Conservation (phyloP, 2,113 vertebrate species). For the Calidris pygmaea region DNA sequence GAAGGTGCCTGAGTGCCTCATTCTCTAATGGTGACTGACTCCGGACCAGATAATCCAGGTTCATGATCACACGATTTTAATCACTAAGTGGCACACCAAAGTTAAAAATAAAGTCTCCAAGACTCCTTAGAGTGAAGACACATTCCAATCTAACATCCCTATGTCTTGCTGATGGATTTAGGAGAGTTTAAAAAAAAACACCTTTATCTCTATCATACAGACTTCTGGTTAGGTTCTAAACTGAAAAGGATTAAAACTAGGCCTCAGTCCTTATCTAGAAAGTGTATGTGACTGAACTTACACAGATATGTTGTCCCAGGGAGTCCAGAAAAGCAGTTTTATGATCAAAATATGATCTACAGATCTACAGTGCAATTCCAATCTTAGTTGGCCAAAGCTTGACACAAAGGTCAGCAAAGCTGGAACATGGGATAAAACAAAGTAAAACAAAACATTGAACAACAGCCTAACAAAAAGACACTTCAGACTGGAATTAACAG, state of each 20-base stretch:
- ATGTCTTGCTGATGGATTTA: not conserved
- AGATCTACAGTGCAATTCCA: not conserved
- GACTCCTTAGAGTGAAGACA: not conserved
- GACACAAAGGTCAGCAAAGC: not conserved
- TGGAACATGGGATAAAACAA: not conserved
- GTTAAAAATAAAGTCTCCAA: not conserved
- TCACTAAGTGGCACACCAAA: not conserved
- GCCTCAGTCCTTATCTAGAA: not conserved
- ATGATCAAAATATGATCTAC: not conserved
- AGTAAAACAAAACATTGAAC: not conserved
- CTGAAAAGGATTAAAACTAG: not conserved
- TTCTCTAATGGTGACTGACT: not conserved
- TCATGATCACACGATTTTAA: not conserved
- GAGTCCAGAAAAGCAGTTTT: not conserved
- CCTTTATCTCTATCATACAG: not conserved
- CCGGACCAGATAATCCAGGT: not conserved
- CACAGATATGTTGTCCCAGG: not conserved
- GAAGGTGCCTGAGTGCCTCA: not conserved
- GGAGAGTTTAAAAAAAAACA: rapidly evolving
- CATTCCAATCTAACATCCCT: not conserved
- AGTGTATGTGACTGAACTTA: not conserved
- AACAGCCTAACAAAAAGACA: not conserved
- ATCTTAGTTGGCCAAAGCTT: not conserved
- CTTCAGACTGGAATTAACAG: not conserved
- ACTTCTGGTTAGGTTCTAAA: not conserved